These are phyloP conservation scores for Strix occidentalis DNA, from an alignment of 2,797 vertebrate species.

Conservation along the genomic window DNA sequence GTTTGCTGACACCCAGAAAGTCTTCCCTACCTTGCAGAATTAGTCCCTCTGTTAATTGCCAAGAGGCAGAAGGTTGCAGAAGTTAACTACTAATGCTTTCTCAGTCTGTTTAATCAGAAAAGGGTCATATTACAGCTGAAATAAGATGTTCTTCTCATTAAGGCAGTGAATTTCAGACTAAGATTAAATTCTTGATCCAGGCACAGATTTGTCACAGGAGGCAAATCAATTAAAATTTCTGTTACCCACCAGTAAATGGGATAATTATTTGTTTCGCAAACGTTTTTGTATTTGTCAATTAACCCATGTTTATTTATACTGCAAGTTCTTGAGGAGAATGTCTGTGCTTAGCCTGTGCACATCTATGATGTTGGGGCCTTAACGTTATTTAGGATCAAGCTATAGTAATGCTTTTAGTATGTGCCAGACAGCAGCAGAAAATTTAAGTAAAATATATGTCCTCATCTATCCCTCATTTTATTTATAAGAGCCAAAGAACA, in stretches of 20 bases:
- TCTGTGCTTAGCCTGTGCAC: neutral
- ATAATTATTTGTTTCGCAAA: conserved; percentile 53
- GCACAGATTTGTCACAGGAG: neutral
- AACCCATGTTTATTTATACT: conserved; percentile 23
- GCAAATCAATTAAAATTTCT: conserved; percentile 60
- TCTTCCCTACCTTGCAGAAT: neutral
- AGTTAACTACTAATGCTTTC: conserved; percentile 32
- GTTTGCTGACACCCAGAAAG: neutral
- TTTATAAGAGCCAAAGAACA: neutral
- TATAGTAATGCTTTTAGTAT: neutral
- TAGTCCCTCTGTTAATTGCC: conserved; percentile 5
- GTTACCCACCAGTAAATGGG: neutral
- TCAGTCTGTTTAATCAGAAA: neutral
- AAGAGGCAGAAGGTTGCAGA: conserved; percentile 19
- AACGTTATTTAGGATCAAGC: neutral
- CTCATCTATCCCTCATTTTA: neutral
- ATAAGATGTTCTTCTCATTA: conserved; percentile 45
- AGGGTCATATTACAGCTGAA: conserved; percentile 27
- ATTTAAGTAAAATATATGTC: neutral
- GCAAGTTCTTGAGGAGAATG: neutral
- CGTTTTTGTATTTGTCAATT: conserved; percentile 42
- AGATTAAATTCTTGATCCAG: conserved; percentile 54
- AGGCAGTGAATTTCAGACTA: conserved; percentile 25
- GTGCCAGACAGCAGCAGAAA: neutral
- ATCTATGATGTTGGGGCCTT: neutral